phyloP scores from a whole-genome alignment of 53 echinoderm and acorn worm genomes.

The Actinopyga echinites region DNA sequence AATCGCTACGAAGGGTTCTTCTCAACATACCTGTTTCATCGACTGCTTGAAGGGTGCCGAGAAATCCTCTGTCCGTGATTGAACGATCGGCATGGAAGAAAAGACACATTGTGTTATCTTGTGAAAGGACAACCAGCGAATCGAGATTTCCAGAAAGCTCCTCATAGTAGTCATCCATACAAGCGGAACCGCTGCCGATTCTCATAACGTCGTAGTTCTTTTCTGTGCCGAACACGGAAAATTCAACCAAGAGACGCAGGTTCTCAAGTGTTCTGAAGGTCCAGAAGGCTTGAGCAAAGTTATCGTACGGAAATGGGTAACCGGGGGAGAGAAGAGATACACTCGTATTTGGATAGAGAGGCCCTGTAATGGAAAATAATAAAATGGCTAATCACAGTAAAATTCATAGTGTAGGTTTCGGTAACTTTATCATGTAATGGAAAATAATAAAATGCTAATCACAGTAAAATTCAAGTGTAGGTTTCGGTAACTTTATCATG shows the following conservation, averaged over 20 bases:
- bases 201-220: background rate
- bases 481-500: no score
- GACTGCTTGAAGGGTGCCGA: background rate
- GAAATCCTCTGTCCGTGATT: background rate
- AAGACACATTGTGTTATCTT: constrained; percentile 13
- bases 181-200: background rate
- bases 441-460: no score
- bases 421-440: no score
- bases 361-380: no score
- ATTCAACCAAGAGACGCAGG: background rate
- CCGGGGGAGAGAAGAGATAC: background rate
- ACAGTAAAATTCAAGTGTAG: no score
- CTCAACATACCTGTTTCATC: background rate
- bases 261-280: background rate
- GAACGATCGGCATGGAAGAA: background rate
- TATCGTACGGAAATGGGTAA: background rate
- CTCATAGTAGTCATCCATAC: background rate
- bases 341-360: no score
- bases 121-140: background rate
- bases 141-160: background rate
- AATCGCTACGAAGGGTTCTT: background rate
- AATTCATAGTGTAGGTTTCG: no score
- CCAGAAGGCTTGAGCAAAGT: background rate
- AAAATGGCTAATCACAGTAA: no score
- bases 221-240: background rate